phyloP scores from a whole-genome alignment of 2,888 invertebrate species.

The Epistrophella euchroma region DNA sequence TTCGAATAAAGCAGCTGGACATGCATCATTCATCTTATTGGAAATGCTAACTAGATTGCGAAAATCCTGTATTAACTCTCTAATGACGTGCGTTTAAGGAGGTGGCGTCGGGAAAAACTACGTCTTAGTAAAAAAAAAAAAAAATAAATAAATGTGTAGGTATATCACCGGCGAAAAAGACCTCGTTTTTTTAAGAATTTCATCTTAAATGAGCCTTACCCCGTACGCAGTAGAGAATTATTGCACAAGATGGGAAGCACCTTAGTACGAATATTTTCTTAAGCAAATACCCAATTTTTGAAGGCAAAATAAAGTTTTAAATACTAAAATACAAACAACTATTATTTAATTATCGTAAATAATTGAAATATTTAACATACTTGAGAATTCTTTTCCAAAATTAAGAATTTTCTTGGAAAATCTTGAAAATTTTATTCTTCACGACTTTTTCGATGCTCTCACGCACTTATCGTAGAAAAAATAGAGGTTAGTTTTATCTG shows the following conservation, averaged over 20 bases:
- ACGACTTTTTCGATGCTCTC: slow-evolving; percentile 73
- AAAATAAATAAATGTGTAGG: background rate
- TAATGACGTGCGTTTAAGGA: background rate
- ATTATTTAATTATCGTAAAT: background rate
- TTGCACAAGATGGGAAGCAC: slow-evolving; percentile 26
- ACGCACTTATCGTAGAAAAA: slow-evolving; percentile 69
- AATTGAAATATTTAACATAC: background rate
- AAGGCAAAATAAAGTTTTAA: background rate
- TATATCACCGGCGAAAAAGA: slow-evolving; percentile 22
- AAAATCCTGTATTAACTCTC: background rate
- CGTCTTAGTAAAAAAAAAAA: background rate
- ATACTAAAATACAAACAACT: background rate
- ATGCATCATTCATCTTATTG: background rate
- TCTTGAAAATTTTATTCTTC: slow-evolving; percentile 41
- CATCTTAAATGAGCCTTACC: slow-evolving; percentile 4
- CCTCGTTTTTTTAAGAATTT: background rate
- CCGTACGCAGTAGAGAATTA: slow-evolving; percentile 30
- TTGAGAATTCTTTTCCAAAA: slow-evolving; percentile 32
- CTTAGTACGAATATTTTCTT: slow-evolving; percentile 3
- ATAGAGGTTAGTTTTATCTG: slow-evolving; percentile 74
- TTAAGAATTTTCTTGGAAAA: slow-evolving; percentile 71
- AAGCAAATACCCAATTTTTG: background rate
- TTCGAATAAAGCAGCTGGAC: background rate
- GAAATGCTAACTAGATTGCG: background rate
- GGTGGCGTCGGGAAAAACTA: slow-evolving; percentile 16